phyloP scores from a whole-genome alignment of 1,140 invertebrate species.

The Zaprionus nigranus region DNA sequence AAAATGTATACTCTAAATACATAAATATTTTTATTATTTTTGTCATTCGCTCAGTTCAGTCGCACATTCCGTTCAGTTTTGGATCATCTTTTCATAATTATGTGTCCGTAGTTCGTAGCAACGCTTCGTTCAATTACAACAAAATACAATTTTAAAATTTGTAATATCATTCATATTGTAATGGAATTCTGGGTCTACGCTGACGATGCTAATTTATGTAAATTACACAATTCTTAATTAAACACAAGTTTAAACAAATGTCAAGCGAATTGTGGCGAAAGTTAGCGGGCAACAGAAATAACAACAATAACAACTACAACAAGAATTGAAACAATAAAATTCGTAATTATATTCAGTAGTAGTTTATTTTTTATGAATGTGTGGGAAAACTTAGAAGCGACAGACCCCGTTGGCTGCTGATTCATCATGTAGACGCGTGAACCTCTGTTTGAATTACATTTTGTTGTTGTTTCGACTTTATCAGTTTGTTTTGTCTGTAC shows the following conservation, averaged over 20 bases:
- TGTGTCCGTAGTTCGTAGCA: conserved; percentile 26
- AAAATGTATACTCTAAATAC: background rate
- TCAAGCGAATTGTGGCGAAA: conserved; percentile 56
- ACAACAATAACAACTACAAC: conserved; percentile 18
- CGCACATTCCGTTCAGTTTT: conserved; percentile 27
- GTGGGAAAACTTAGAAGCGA: conserved; percentile 34
- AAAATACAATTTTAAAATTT: background rate
- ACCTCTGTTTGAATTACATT: conserved; percentile 35
- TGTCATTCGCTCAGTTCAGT: conserved; percentile 21
- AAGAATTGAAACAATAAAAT: conserved; percentile 47
- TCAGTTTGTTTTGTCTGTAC: conserved; percentile 18
- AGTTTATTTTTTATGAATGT: conserved; percentile 31
- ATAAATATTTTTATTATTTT: conserved; percentile 33
- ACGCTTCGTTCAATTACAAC: conserved; percentile 24
- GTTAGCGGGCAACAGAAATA: conserved; percentile 23
- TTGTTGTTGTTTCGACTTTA: conserved; percentile 26
- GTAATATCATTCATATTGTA: conserved; percentile 21
- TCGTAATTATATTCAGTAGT: conserved; percentile 45
- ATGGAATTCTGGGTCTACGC: conserved; percentile 19
- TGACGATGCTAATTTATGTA: conserved; percentile 62
- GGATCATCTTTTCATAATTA: conserved; percentile 6
- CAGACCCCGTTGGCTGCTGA: conserved; percentile 37
- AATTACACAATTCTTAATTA: conserved; percentile 69
- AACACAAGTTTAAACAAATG: conserved; percentile 57
- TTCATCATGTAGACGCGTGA: conserved; percentile 59